Percentiles rank a stretch among this genome's conserved stretches.
These are phyloP conservation scores for Anabas testudineus DNA, from an alignment of 2,797 vertebrate genomes.

Conservation along the genomic window DNA sequence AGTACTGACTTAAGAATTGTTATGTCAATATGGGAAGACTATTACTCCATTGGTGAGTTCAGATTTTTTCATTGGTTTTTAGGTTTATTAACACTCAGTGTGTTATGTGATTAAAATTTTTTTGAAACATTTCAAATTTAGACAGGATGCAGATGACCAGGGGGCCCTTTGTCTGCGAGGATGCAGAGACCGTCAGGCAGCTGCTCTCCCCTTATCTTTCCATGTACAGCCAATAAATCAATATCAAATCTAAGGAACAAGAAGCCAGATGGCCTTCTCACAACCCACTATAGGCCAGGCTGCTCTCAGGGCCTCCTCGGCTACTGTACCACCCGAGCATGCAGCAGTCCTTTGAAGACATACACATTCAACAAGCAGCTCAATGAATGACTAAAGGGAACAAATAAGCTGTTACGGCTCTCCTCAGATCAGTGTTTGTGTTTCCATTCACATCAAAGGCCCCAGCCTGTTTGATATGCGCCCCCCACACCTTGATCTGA, in stretches of 20 bases:
- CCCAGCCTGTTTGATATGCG: constrained; percentile 86
- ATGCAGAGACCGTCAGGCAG: constrained; percentile 76
- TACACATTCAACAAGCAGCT: constrained; percentile 85
- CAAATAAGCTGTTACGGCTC: constrained; percentile 90
- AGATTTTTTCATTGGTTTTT: background rate
- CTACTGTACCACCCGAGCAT: constrained; percentile 83
- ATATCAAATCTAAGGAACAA: constrained; percentile 87
- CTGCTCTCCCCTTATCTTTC: constrained; percentile 84
- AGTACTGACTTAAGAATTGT: constrained; percentile 4
- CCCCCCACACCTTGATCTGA: constrained; percentile 85
- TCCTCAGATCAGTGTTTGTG: constrained; percentile 87
- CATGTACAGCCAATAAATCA: constrained; percentile 88
- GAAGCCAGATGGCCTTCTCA: constrained; percentile 86
- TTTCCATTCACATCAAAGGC: constrained; percentile 88
- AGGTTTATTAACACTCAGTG: background rate
- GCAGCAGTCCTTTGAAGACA: constrained; percentile 85
- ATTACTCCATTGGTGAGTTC: background rate
- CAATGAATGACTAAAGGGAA: constrained; percentile 90
- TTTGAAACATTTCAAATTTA: constrained; percentile 44
- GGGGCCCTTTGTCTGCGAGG: constrained; percentile 74
- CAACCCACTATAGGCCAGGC: constrained; percentile 69
- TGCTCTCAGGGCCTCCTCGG: constrained; percentile 76
- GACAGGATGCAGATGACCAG: constrained; percentile 65
- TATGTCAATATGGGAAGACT: background rate
- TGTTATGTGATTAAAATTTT: background rate